Base-by-base conservation (phyloP, 2,888 invertebrate genomes). In the Operophtera brumata region DNA sequence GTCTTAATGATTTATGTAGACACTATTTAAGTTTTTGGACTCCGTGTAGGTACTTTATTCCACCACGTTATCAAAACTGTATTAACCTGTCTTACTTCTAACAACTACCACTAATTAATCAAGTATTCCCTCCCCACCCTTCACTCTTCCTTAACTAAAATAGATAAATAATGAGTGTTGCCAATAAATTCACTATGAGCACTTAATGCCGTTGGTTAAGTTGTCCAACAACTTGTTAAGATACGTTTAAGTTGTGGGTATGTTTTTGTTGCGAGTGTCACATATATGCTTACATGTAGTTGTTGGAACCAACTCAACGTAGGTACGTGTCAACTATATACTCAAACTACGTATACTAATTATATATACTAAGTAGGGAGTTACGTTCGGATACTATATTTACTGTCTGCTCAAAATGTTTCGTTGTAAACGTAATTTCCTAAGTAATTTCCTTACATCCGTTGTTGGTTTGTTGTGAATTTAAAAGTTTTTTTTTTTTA, bases 111-210 rank as follows among this genome's bases (percentile, higher is more conserved):
- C 40, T 49, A 57, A 62, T 59, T 62, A 59, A 62, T 62, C 62
- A 62, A 53, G 59, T n/a, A 52, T 49, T 37, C 45, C 46, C 25
- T 37, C 13, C 25, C 37, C 14, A 35, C 41, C 53, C 51, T 50
- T 55, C 49, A 51, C 55, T 57, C 48, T 55, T 54, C 43, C 28
- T 51, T 41, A 50, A 55, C 43, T 47, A 55, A 70, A 71, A 71
- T 72, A 71, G 64, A 69, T 70, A 76, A 73, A 73, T 71, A 78
- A 77, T 75, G 70, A 69, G 64, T 59, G 62, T 62, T 57, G 44
- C 70, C 66, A 71, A 81, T 81, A 82, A 81, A 81, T 82, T 77
- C 74, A 69, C 62, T 53, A 9, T 20, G 70, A 67, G 65, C 66
- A 68, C 66, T 70, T 73, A 75, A 75, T 71, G 62, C 73, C 58